A percentile compares a stretch with the other conserved stretches of the same genome.
phyloP scores from a whole-genome alignment of 2,888 invertebrate species.

The Drosophila monieri region DNA sequence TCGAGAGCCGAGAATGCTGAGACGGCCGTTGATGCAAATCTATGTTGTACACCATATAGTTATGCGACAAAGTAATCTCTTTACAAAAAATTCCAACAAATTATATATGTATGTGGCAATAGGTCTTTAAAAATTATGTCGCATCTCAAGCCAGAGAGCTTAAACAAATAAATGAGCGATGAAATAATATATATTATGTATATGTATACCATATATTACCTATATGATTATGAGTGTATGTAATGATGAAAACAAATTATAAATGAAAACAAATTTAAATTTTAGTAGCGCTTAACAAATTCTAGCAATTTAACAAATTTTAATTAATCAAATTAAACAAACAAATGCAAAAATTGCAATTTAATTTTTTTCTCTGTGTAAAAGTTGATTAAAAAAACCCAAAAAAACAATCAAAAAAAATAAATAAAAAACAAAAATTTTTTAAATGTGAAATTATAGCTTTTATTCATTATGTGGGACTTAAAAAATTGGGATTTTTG shows the following conservation, averaged over 20 bases:
- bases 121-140: conserved; percentile 14
- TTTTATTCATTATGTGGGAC: background rate
- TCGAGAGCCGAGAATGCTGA: conserved; percentile 12
- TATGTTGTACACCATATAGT: conserved; percentile 46
- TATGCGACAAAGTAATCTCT: conserved; percentile 60
- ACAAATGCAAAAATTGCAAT: conserved; percentile 71
- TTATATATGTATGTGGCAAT: conserved; percentile 37
- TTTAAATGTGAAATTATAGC: conserved; percentile 65
- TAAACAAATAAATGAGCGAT: conserved; percentile 10
- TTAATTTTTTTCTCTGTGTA: conserved; percentile 80
- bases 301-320: conserved; percentile 80
- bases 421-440: conserved; percentile 57
- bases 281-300: conserved; percentile 81
- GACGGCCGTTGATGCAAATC: conserved; percentile 29
- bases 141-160: conserved; percentile 40
- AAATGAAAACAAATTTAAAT: conserved; percentile 75
- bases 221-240: conserved; percentile 52
- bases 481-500: background rate
- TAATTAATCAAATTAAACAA: conserved; percentile 76
- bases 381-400: conserved; percentile 72
- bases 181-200: conserved; percentile 48
- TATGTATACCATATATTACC: conserved; percentile 49
- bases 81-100: conserved; percentile 61
- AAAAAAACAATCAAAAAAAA: conserved; percentile 33
- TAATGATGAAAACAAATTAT: conserved; percentile 48